Conservation (phyloP, 2,888 invertebrate species). For the Acrobasis suavella region DNA sequence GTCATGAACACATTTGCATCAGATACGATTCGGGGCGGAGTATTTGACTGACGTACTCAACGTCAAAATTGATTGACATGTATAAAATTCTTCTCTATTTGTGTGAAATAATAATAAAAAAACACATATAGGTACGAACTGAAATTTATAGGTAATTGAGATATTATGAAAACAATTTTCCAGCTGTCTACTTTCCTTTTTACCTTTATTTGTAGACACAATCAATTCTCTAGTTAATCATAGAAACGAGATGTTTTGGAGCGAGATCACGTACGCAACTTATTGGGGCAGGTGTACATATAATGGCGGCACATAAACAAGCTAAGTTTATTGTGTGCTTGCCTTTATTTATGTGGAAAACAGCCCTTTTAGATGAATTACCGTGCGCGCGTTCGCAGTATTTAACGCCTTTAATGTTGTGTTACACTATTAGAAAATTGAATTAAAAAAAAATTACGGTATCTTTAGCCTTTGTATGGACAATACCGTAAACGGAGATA, state of each 20-base stretch:
- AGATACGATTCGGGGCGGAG: too few species aligned
- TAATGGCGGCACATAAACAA: not conserved
- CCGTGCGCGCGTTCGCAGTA: not conserved
- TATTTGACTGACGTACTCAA: too few species aligned
- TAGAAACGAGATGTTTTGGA: not conserved
- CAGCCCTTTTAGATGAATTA: not conserved
- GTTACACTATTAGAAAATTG: too few species aligned
- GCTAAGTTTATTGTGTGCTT: not conserved
- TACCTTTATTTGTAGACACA: not conserved
- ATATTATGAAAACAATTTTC: not conserved
- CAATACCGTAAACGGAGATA: too few species aligned
- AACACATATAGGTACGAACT: too few species aligned
- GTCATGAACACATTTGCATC: too few species aligned
- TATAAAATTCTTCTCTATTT: too few species aligned
- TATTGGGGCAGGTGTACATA: not conserved
- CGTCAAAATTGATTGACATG: too few species aligned
- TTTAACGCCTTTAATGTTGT: not conserved
- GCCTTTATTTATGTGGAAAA: not conserved
- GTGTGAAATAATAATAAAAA: too few species aligned
- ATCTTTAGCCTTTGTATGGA: too few species aligned
- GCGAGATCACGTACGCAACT: not conserved
- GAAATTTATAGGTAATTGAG: too few species aligned
- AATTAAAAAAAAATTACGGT: too few species aligned
- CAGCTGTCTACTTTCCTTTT: not conserved
- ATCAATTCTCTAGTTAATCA: not conserved